Evolutionary conservation across 2,113 vertebrate species (phyloP).

Genomic region (Dicrurus megarhynchus): DNA sequence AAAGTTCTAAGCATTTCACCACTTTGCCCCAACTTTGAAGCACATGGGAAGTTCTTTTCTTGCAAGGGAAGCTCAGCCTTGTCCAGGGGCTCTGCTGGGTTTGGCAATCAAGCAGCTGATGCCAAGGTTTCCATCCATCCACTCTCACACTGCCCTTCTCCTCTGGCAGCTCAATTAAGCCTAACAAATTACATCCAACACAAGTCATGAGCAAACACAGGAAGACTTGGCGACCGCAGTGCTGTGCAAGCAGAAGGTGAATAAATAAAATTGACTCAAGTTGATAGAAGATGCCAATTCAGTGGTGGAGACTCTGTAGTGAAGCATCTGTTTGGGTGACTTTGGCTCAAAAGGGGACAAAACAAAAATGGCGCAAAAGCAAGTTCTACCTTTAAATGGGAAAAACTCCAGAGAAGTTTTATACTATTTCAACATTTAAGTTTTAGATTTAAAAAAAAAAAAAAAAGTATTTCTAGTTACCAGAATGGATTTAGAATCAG

Average conservation of each 20-base stretch:
- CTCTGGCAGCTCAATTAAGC: neutral
- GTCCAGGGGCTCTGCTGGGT: neutral
- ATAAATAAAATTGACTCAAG: slow-evolving; percentile 39
- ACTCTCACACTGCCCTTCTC: neutral
- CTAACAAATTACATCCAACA: slow-evolving; percentile 1
- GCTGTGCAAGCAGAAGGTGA: slow-evolving; percentile 25
- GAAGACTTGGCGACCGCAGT: neutral
- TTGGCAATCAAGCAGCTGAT: neutral
- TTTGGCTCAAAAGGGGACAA: neutral
- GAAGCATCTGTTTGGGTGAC: neutral
- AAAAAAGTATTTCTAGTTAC: neutral
- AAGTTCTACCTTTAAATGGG: neutral
- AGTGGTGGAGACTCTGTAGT: neutral
- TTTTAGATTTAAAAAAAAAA: neutral
- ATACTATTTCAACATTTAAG: neutral
- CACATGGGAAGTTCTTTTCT: neutral
- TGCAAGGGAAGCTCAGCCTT: neutral
- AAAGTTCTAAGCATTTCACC: neutral
- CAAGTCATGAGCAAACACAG: neutral
- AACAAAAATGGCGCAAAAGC: neutral
- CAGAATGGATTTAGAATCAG: neutral
- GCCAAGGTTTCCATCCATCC: neutral
- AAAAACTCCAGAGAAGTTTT: neutral
- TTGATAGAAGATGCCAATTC: neutral
- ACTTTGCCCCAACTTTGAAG: neutral